Base-by-base conservation (phyloP, 2,113 vertebrate species). In the Pandion haliaetus region DNA sequence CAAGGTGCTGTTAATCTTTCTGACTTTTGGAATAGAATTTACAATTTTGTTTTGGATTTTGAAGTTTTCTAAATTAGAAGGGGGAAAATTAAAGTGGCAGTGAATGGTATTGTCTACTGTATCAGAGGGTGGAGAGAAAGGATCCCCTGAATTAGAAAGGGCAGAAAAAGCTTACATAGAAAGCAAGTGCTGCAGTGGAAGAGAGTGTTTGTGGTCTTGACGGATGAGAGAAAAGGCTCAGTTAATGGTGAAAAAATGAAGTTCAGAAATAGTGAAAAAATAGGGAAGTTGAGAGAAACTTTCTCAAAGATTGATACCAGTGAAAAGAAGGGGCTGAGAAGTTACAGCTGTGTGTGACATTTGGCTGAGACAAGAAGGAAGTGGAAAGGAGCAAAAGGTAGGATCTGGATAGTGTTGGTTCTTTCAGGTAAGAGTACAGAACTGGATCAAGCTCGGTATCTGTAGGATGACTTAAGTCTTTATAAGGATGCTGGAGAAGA, bases 81-180 rank as follows among this genome's bases (percentile, higher is more conserved):
- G 42, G 34, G 47, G 7, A 47, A 59, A 82, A 49, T 28, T 57
- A 25, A 70, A 73, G 25, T 73, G 34, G 5, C 23, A 59, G 7
- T 45, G 28, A 31, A 16, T 61, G 11, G 4, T 77, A 16, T 7
- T 74, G 6, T 54, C 28, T 78, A 2, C 25, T 0, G 0, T 50
- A 42, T 79, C 79, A 88, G 57, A 54, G 20, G 1, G 7, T 59
- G 26, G 45, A 82, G 50, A 42, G n/a, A 59, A 67, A 74, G 23
- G 7, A 50, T 79, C 2, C n/a, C 59, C 38, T 85, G 49, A 82
- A 44, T 55, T 29, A 55, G 26, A 73, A 10, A n/a, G 15, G 11
- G 20, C 20, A 80, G 44, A 38, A 91, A 29, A 77, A 1, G 0
- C 11, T 70, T 55, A 26, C 4, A 2, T 87, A 19, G 17, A 89